phyloP scores from a whole-genome alignment of 1,140 invertebrate species.

The Cyclargus thomasi region DNA sequence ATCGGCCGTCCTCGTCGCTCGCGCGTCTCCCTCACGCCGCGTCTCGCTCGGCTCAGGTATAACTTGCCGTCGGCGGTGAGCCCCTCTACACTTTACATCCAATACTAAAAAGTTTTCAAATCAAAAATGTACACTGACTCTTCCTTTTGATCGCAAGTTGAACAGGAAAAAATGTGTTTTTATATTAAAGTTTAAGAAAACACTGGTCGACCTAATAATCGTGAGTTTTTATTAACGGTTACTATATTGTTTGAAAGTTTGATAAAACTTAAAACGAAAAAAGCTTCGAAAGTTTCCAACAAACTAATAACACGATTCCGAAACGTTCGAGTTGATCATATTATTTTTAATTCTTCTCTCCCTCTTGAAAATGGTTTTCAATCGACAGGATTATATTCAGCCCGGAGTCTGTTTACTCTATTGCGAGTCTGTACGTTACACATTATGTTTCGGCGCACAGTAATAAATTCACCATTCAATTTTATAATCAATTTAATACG shows the following conservation, averaged over 20 bases:
- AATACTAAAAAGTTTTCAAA: background rate
- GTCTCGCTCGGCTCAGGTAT: conserved; percentile 38
- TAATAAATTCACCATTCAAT: conserved; percentile 14
- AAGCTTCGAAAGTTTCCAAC: too few species aligned
- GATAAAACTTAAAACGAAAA: too few species aligned
- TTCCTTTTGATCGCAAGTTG: background rate
- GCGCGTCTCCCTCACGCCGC: background rate
- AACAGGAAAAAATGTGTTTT: background rate
- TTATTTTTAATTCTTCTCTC: background rate
- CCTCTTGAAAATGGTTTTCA: background rate
- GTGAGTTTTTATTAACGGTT: too few species aligned
- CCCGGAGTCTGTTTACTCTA: background rate
- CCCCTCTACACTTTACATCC: background rate
- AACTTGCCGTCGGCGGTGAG: conserved; percentile 21
- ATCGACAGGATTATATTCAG: background rate
- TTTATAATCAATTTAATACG: conserved; percentile 14
- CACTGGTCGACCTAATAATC: too few species aligned
- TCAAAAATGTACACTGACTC: background rate
- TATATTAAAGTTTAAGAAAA: too few species aligned
- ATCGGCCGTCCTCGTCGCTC: conserved; percentile 29
- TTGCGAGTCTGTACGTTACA: background rate
- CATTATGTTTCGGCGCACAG: background rate
- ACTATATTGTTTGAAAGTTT: too few species aligned
- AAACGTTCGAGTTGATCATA: too few species aligned
- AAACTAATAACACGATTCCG: too few species aligned